Evolutionary conservation across 1,140 invertebrate species (phyloP).

Genomic region (Yoshiicerus persimilis): DNA sequence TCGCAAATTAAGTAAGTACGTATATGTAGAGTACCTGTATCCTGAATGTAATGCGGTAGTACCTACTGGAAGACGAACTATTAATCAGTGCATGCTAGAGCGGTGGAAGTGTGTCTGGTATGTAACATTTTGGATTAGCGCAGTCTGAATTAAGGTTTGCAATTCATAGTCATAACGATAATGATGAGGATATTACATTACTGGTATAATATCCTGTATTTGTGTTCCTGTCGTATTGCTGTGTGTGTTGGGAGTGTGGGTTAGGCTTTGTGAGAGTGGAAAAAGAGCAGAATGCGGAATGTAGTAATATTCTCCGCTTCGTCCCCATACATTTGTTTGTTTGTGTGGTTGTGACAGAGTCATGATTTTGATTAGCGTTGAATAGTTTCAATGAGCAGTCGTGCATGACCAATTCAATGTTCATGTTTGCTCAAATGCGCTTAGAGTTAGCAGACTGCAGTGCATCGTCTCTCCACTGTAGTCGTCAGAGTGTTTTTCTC

Average conservation of each 20-base stretch:
- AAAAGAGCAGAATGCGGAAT: neutral
- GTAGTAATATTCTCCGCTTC: neutral
- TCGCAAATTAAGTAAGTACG: no score
- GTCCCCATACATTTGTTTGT: slow-evolving; percentile 15
- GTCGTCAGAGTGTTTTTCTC: neutral
- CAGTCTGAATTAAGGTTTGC: neutral
- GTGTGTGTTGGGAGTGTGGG: neutral
- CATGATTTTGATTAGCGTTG: slow-evolving; percentile 36
- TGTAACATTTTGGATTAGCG: neutral
- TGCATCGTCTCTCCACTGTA: neutral
- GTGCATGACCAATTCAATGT: slow-evolving; percentile 26
- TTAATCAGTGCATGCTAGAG: neutral
- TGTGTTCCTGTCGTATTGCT: neutral
- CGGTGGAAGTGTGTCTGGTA: neutral
- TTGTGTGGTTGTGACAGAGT: slow-evolving; percentile 29
- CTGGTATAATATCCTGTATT: neutral
- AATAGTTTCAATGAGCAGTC: slow-evolving; percentile 34
- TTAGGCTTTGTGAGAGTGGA: neutral
- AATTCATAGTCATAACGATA: slow-evolving; percentile 10
- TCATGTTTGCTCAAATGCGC: slow-evolving; percentile 19
- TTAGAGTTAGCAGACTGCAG: neutral
- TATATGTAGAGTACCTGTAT: neutral
- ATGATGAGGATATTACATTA: slow-evolving; percentile 15
- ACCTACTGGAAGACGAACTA: neutral
- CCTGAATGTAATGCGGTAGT: neutral